Conservation (phyloP, 2,888 invertebrate species). For the Pogonocherus hispidulus region DNA sequence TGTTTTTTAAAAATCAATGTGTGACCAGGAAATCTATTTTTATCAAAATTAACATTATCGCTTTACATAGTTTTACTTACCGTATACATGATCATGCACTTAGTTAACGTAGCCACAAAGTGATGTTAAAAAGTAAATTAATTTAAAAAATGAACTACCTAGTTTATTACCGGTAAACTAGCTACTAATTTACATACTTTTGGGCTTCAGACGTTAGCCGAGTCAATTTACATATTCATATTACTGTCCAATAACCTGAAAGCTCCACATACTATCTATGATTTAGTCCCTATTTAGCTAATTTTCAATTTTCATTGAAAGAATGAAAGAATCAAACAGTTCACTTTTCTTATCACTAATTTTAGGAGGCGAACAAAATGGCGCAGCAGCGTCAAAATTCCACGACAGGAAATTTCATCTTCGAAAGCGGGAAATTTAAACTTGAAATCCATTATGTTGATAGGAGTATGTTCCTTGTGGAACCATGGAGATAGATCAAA, state of each 20-base stretch:
- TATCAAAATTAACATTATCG: slow-evolving; percentile 29
- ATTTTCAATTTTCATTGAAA: not conserved
- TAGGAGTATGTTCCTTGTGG: not conserved
- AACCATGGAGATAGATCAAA: too few species aligned
- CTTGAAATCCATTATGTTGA: not conserved
- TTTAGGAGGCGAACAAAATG: slow-evolving; percentile 25
- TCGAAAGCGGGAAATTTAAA: slow-evolving; percentile 4
- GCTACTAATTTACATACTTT: slow-evolving; percentile 18
- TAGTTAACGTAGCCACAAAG: slow-evolving; percentile 9
- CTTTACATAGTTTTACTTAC: slow-evolving; percentile 53
- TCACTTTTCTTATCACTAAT: not conserved
- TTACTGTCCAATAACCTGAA: not conserved
- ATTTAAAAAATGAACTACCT: slow-evolving; percentile 5
- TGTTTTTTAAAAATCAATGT: slow-evolving; percentile 32
- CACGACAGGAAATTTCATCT: not conserved
- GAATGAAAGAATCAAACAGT: not conserved
- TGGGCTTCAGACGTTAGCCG: not conserved
- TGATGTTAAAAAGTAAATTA: slow-evolving; percentile 11
- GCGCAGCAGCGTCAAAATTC: slow-evolving; percentile 28
- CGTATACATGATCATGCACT: slow-evolving; percentile 64
- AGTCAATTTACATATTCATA: slow-evolving; percentile 7
- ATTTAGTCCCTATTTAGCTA: not conserved
- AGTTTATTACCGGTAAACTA: slow-evolving; percentile 33
- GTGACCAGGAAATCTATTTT: slow-evolving; percentile 39
- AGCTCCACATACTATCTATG: not conserved